phyloP scores from a whole-genome alignment of 2,113 vertebrate genomes.

The Bungarus multicinctus region DNA sequence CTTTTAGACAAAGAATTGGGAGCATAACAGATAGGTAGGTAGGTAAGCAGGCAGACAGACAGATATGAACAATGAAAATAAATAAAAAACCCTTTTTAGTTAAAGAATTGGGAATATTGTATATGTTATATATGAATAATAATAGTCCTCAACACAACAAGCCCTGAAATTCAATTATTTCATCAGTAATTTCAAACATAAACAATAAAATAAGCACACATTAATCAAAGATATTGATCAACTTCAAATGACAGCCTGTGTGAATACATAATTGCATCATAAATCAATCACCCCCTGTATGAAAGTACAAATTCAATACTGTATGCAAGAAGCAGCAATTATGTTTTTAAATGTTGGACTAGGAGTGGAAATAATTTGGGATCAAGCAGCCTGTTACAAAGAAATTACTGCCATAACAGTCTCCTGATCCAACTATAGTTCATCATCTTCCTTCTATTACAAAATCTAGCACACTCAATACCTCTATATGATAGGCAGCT shows the following conservation, averaged over 20 bases:
- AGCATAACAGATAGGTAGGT: too few species aligned
- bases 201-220: conserved; percentile 36
- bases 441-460: neutral
- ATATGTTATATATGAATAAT: neutral
- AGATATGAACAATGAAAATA: too few species aligned
- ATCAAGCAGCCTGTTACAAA: neutral
- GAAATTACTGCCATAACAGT: neutral
- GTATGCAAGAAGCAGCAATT: conserved; percentile 40
- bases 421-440: neutral
- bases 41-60: too few species aligned
- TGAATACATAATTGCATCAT: conserved; percentile 48
- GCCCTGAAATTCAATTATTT: neutral
- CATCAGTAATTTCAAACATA: conserved; percentile 32
- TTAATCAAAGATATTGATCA: conserved; percentile 48
- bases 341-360: conserved; percentile 3
- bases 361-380: conserved; percentile 7
- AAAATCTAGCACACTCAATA: neutral
- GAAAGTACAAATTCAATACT: conserved; percentile 45
- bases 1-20: neutral
- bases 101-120: neutral
- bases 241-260: conserved; percentile 33
- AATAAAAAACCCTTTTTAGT: neutral
- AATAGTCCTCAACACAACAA: neutral
- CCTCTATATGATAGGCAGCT: neutral
- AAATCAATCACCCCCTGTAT: conserved; percentile 44